A percentile compares a stretch with the other conserved stretches of the same genome.
Conservation (phyloP, 2,113 vertebrate species). For the Colaptes auratus region DNA sequence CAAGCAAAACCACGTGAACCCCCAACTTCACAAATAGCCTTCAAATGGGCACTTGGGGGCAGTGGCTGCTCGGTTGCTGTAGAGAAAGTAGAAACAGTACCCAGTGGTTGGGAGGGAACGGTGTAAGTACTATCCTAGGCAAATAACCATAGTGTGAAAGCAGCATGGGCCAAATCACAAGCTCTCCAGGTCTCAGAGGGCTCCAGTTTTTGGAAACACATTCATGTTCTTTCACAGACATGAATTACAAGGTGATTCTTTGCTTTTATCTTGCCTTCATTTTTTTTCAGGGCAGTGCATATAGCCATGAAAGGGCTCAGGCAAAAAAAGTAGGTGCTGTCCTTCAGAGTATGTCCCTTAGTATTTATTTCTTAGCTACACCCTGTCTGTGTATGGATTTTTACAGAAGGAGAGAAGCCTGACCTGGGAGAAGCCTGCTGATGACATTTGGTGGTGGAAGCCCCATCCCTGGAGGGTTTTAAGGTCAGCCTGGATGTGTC, state of each 20-base stretch:
- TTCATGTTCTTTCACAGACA: background rate
- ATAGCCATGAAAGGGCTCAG: background rate
- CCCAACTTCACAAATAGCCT: background rate
- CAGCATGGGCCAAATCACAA: background rate
- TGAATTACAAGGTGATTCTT: background rate
- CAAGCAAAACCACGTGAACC: background rate
- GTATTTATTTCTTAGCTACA: background rate
- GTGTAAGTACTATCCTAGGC: rapidly evolving
- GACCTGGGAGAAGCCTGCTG: background rate
- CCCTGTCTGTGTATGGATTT: background rate
- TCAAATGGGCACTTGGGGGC: slow-evolving; percentile 55
- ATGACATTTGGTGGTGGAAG: background rate
- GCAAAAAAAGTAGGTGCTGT: background rate
- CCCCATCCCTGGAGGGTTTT: no score
- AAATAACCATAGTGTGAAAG: background rate
- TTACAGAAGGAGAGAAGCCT: background rate
- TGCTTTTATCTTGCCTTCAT: background rate
- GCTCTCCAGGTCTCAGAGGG: background rate
- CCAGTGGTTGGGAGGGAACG: background rate
- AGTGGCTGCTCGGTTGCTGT: slow-evolving; percentile 48
- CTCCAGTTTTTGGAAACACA: background rate
- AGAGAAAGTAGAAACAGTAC: background rate
- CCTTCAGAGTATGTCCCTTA: background rate
- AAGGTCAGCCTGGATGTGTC: no score
- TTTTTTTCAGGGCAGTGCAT: background rate